Evolutionary conservation across 1,140 invertebrate species (phyloP).

Genomic region (Cheumatopsyche charites): DNA sequence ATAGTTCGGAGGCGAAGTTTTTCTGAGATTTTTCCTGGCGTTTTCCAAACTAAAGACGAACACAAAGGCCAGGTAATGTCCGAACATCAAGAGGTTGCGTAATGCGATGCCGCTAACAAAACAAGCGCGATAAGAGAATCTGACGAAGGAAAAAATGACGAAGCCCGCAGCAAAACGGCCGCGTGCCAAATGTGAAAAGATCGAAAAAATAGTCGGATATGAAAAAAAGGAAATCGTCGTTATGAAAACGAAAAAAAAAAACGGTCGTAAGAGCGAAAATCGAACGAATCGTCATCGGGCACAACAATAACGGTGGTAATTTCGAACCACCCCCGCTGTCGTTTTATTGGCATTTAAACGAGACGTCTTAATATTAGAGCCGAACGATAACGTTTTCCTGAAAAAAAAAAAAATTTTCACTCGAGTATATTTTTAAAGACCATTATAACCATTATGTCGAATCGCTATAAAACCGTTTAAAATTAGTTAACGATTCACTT

Average conservation of each 20-base stretch:
- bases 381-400: too few species aligned
- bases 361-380: too few species aligned
- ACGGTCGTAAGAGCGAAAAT: not conserved
- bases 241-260: not conserved
- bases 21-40: too few species aligned
- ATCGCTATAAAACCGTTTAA: too few species aligned
- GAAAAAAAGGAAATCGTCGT: not conserved
- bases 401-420: too few species aligned
- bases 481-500: too few species aligned
- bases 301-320: not conserved
- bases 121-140: conserved; percentile 33
- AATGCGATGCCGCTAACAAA: conserved; percentile 37
- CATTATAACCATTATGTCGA: too few species aligned
- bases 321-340: too few species aligned
- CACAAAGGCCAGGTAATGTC: conserved; percentile 34
- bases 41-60: conserved; percentile 5
- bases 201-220: not conserved
- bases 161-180: too few species aligned
- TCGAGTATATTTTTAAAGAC: too few species aligned
- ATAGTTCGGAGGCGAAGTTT: not conserved
- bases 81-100: conserved; percentile 27
- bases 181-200: not conserved
- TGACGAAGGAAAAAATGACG: not conserved
- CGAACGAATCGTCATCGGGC: not conserved
- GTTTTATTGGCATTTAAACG: too few species aligned